Evolutionary conservation across 2,888 invertebrate species (phyloP).

Genomic region (Bugulina stolonifera): DNA sequence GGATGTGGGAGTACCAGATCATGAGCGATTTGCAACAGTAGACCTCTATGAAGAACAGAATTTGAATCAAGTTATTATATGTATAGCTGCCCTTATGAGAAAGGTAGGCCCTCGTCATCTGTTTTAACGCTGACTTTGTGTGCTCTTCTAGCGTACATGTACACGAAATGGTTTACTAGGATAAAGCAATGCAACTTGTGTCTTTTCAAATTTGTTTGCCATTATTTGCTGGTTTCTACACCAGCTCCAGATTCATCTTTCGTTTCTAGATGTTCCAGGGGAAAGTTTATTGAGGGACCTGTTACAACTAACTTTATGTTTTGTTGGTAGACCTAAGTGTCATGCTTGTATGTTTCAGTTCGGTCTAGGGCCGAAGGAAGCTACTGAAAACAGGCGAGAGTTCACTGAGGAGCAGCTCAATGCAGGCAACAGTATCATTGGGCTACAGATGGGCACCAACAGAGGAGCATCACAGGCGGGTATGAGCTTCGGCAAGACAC

Average conservation of each 20-base stretch:
- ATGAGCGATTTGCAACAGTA: constrained; percentile 93
- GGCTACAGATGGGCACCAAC: constrained; percentile 88
- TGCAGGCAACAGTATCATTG: constrained; percentile 86
- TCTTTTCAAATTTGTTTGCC: too few relatives aligned
- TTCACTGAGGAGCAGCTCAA: constrained; percentile 87
- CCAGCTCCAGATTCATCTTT: too few relatives aligned
- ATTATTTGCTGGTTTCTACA: too few relatives aligned
- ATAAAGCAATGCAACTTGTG: too few relatives aligned
- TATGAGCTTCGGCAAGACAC: constrained; percentile 90
- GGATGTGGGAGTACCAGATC: constrained; percentile 80
- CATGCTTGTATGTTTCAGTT: background rate
- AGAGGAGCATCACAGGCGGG: constrained; percentile 94
- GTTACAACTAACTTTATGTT: background rate
- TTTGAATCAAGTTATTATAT: constrained; percentile 89
- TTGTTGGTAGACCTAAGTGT: background rate
- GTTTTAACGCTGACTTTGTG: too few relatives aligned
- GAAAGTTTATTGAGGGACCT: too few relatives aligned
- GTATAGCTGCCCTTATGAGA: constrained; percentile 86
- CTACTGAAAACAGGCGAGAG: constrained; percentile 80
- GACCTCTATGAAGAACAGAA: constrained; percentile 96
- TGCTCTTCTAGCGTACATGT: too few relatives aligned
- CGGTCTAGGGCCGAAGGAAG: constrained; percentile 86
- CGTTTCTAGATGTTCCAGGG: too few relatives aligned
- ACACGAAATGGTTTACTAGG: too few relatives aligned
- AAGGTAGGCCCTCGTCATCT: too few relatives aligned